Evolutionary conservation across 2,113 vertebrate species (phyloP), one percentile per base, ranked within the genome.

Genomic region (Delphinapterus leucas): DNA sequence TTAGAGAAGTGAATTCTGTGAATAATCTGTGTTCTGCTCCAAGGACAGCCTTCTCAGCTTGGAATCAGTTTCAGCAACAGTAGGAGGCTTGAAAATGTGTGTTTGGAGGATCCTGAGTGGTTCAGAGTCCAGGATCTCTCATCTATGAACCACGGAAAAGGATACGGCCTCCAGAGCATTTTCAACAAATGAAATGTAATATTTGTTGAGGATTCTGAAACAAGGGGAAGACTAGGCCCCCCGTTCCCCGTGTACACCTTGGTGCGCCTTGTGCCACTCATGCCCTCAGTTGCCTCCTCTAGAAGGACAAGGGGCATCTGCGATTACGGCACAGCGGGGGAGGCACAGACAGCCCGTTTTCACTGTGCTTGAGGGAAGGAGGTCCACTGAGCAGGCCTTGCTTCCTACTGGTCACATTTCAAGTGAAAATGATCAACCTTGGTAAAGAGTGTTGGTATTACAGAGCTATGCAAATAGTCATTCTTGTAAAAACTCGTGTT

Each of bases 181-280:
- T 49, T 55, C 70, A 31, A 17, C 25, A 49, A 76, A 21, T 47
- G 23, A 36, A 92, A 9, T 83, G 53, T n/a, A 14, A 20, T 26
- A 20, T 77, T n/a, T 55, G n/a, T 55, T 6, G 8, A 41, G 44
- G 25, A n/a, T 85, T 67, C 70, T 76, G 58, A 41, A 38, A 38
- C 4, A 12, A 28, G n/a, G n/a, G 76, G 47, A 61, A 31, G 2
- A 15, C 70, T 25, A 53, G 68, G 10, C 41, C 55, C n/a, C 26
- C 67, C 21, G 1, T 55, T 41, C 38, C 26, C 60, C 9, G 0
- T 0, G 14, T 65, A 1, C 3, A 0, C 81, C 47, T 6, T n/a
- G 13, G 33, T n/a, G 26, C 15, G 53, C 21, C 53, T 71, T 17
- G n/a, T 5, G 53, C 38, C 49, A 2, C 1, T 77, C 74, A 63